Evolutionary conservation across 2,888 invertebrate species (phyloP).

Genomic region (Cantharis rufa): DNA sequence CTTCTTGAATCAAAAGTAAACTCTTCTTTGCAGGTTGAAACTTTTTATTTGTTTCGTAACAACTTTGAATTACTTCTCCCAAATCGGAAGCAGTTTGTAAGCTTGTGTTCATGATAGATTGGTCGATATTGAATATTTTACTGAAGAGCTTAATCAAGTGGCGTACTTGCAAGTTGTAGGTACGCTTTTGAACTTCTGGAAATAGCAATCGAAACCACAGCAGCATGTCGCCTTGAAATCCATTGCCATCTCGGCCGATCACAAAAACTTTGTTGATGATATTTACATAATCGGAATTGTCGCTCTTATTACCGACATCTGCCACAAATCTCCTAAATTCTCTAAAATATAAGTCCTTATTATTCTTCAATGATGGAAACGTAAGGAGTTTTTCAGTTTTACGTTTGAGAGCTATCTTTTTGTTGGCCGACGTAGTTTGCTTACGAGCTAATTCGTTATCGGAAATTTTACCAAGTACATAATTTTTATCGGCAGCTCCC

Average conservation of each 20-base stretch:
- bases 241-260: constrained; percentile 62
- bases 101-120: constrained; percentile 81
- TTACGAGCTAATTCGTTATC: constrained; percentile 62
- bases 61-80: constrained; percentile 80
- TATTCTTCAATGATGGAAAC: background rate
- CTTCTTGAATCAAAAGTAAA: constrained; percentile 71
- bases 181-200: constrained; percentile 79
- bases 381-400: background rate
- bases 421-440: constrained; percentile 12
- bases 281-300: constrained; percentile 82
- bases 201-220: constrained; percentile 83
- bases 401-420: background rate
- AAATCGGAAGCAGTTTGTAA: constrained; percentile 86
- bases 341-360: constrained; percentile 73
- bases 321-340: constrained; percentile 79
- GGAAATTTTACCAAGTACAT: constrained; percentile 66
- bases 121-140: constrained; percentile 72
- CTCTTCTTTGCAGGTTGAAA: constrained; percentile 69
- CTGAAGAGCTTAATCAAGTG: constrained; percentile 88
- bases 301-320: constrained; percentile 74
- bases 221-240: constrained; percentile 76
- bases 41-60: constrained; percentile 69
- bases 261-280: constrained; percentile 70
- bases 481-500: constrained; percentile 67
- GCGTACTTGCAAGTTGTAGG: constrained; percentile 92